phyloP scores from a whole-genome alignment of 2,113 vertebrate species.

The Pithys albifrons region DNA sequence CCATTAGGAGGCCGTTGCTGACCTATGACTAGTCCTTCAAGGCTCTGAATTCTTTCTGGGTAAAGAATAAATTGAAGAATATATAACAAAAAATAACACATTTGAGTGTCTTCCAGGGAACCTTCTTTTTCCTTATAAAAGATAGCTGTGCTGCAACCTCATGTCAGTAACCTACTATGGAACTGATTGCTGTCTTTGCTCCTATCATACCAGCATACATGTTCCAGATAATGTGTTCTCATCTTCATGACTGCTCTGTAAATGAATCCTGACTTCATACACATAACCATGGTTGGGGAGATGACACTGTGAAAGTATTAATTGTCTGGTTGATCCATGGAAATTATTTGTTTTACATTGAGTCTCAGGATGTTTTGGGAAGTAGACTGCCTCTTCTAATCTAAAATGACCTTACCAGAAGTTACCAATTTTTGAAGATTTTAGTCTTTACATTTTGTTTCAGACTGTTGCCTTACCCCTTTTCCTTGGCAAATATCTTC shows the following conservation, averaged over 20 bases:
- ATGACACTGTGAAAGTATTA: not conserved
- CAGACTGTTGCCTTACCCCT: not conserved
- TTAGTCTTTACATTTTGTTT: not conserved
- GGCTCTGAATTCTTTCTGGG: not conserved
- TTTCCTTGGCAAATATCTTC: not conserved
- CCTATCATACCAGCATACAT: not conserved
- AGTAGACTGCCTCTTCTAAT: not conserved
- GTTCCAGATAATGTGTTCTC: not conserved
- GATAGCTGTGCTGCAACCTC: not conserved
- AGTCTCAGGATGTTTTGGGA: not conserved
- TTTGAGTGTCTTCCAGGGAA: not conserved
- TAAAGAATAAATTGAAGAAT: not conserved
- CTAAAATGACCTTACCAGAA: not conserved
- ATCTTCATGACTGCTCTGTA: not conserved
- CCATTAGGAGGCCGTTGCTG: not conserved
- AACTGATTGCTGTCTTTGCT: not conserved
- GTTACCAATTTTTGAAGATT: not conserved
- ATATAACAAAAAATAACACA: not conserved
- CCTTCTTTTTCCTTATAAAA: not conserved
- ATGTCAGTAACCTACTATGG: not conserved
- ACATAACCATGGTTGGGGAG: not conserved
- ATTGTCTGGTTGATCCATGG: not conserved
- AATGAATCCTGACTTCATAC: not conserved
- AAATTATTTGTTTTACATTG: not conserved
- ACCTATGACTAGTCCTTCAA: not conserved